These are phyloP conservation scores for Hydractinia symbiolongicarpus DNA, from an alignment of 30 jellyfish, hydroid and myxozoan species.

Conservation along the genomic window DNA sequence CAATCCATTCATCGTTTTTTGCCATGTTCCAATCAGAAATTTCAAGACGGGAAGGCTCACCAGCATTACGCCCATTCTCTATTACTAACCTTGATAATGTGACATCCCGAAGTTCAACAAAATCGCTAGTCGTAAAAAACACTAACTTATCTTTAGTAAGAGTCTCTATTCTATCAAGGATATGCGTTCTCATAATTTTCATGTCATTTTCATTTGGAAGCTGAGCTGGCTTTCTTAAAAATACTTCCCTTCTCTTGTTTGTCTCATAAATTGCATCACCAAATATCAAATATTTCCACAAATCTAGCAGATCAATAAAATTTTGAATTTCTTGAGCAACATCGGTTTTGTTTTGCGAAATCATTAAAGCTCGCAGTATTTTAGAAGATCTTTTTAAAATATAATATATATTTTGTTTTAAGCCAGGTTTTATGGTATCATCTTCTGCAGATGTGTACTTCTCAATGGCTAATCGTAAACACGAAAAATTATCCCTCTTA, in stretches of 20 bases:
- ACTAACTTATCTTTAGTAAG: background rate
- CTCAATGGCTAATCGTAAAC: background rate
- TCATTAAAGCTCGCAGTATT: background rate
- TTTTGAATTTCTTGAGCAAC: background rate
- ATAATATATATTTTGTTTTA: background rate
- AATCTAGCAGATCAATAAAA: background rate
- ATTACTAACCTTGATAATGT: background rate
- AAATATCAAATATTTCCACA: background rate
- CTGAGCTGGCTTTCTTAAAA: background rate
- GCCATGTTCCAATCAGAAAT: no score
- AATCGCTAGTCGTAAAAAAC: background rate
- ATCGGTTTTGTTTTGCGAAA: background rate
- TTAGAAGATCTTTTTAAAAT: background rate
- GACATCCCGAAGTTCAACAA: background rate
- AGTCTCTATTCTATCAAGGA: background rate
- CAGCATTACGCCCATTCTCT: no score
- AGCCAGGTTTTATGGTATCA: background rate
- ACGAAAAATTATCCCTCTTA: background rate
- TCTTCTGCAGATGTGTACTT: background rate
- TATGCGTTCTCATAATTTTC: background rate
- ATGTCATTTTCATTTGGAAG: conserved; percentile 2
- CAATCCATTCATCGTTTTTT: no score
- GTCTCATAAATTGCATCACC: background rate
- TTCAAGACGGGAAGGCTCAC: no score
- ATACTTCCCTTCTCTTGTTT: background rate